phyloP scores from a whole-genome alignment of 2,113 vertebrate species.

The Bos indicus region DNA sequence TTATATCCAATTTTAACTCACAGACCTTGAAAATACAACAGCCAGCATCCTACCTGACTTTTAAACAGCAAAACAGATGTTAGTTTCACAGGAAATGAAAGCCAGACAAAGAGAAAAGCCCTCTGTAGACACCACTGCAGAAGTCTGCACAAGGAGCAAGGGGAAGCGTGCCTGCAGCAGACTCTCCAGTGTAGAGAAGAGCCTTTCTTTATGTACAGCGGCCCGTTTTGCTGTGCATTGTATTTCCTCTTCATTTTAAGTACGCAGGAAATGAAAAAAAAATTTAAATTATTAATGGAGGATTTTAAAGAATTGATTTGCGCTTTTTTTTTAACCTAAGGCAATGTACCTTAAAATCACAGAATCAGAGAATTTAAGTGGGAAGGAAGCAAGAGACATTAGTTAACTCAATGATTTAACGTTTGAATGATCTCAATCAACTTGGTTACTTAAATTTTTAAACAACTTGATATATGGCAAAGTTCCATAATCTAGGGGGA shows the following conservation, averaged over 20 bases:
- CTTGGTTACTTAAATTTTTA: neutral
- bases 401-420: neutral
- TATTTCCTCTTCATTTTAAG: slow-evolving; percentile 68
- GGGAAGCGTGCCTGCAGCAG: neutral
- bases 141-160: slow-evolving; percentile 58
- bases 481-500: neutral
- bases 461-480: neutral
- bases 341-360: neutral
- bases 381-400: neutral
- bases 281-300: neutral
- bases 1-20: slow-evolving; percentile 52
- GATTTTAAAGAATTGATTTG: slow-evolving; percentile 47
- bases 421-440: neutral
- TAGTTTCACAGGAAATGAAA: slow-evolving; percentile 55
- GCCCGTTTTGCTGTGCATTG: slow-evolving; percentile 54
- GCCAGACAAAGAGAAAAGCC: slow-evolving; percentile 63
- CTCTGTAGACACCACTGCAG: neutral
- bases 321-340: neutral
- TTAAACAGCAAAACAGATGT: slow-evolving; percentile 46
- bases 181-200: slow-evolving; percentile 30
- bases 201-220: slow-evolving; percentile 53
- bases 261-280: slow-evolving; percentile 64
- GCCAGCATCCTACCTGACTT: slow-evolving; percentile 68
- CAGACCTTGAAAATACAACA: slow-evolving; percentile 56
- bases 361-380: neutral